These are phyloP conservation scores for Platycheirus albimanus DNA, from an alignment of 2,888 invertebrate genomes.

Conservation along the genomic window DNA sequence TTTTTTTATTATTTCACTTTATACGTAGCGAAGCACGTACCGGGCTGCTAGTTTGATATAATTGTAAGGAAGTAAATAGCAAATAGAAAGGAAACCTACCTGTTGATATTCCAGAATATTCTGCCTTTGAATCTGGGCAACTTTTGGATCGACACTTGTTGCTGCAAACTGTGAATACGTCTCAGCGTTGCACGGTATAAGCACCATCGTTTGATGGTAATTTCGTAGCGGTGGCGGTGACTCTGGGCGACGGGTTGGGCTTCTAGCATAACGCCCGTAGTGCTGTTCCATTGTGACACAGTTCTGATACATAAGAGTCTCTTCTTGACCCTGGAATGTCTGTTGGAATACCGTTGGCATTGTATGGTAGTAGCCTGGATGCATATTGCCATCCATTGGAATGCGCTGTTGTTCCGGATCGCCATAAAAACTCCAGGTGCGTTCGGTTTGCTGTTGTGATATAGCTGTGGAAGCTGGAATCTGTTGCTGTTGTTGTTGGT, in stretches of 20 bases:
- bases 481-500: constrained; percentile 75
- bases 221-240: constrained; percentile 88
- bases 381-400: constrained; percentile 78
- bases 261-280: constrained; percentile 82
- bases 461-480: constrained; percentile 78
- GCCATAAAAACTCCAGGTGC: constrained; percentile 82
- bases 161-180: constrained; percentile 82
- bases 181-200: constrained; percentile 86
- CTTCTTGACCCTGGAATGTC: constrained; percentile 81
- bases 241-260: constrained; percentile 84
- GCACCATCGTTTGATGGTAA: constrained; percentile 87
- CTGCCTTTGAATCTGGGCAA: constrained; percentile 81
- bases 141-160: constrained; percentile 80
- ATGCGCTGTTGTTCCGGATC: constrained; percentile 79
- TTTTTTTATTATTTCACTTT: no score
- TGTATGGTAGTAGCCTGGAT: constrained; percentile 81
- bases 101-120: constrained; percentile 83
- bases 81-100: constrained; percentile 76
- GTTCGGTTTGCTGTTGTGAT: constrained; percentile 81
- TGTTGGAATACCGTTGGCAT: constrained; percentile 82
- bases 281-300: constrained; percentile 80
- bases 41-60: no score
- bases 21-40: no score
- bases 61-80: no score
- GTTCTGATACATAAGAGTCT: constrained; percentile 81